Evolutionary conservation across 1,140 invertebrate species (phyloP).

Genomic region (Planococcus citri): DNA sequence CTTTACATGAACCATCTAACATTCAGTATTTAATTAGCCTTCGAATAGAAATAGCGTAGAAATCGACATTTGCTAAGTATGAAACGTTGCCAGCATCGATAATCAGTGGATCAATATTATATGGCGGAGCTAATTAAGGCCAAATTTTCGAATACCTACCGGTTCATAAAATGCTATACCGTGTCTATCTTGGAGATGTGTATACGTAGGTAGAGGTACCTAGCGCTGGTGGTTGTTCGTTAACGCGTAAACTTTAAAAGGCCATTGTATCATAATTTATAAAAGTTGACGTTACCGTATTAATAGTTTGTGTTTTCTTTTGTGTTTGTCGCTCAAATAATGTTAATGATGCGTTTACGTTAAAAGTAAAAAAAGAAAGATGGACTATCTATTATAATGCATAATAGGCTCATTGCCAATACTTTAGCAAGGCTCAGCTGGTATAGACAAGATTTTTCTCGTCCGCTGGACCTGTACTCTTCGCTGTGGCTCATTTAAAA

Average conservation of each 20-base stretch:
- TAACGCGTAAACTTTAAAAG: slow-evolving; percentile 5
- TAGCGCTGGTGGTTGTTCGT: background rate
- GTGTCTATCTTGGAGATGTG: background rate
- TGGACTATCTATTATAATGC: slow-evolving; percentile 7
- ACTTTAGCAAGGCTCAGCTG: background rate
- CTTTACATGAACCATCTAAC: background rate
- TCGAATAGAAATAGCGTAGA: slow-evolving; percentile 1
- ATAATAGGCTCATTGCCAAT: slow-evolving; percentile 6
- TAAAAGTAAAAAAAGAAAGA: background rate
- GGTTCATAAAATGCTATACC: background rate
- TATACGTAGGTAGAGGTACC: too few relatives aligned
- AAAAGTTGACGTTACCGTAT: slow-evolving; percentile 6
- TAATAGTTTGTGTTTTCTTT: slow-evolving; percentile 8
- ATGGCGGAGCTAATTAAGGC: background rate
- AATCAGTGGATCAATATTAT: background rate
- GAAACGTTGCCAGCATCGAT: slow-evolving; percentile 1
- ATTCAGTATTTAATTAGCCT: background rate
- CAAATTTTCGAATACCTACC: background rate
- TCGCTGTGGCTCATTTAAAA: background rate
- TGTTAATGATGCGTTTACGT: slow-evolving; percentile 6
- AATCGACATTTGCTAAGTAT: background rate
- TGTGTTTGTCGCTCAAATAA: background rate
- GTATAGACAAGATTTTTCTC: background rate
- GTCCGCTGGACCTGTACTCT: background rate
- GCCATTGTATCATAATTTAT: background rate